phyloP scores from a whole-genome alignment of 2,113 vertebrate genomes.

The Anas platyrhynchos region DNA sequence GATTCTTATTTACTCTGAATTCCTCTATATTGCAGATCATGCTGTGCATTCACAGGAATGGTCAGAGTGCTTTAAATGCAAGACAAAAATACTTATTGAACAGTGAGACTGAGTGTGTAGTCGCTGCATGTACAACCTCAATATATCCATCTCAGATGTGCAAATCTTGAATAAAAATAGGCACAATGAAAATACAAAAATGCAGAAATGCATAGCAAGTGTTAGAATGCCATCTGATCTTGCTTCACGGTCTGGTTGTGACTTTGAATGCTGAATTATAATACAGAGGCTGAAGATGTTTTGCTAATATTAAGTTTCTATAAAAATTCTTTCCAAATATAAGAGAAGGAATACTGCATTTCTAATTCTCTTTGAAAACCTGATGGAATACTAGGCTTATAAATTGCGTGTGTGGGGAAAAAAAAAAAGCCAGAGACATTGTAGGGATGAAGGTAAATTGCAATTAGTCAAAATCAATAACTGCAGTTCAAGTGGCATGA shows the following conservation, averaged over 20 bases:
- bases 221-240: neutral
- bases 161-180: neutral
- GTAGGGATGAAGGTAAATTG: neutral
- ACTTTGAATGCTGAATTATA: neutral
- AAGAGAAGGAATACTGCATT: neutral
- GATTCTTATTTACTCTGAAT: neutral
- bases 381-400: neutral
- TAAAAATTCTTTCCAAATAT: neutral
- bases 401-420: neutral
- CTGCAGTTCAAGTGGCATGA: neutral
- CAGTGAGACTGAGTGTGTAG: neutral
- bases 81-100: neutral
- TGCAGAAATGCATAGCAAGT: neutral
- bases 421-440: neutral
- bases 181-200: neutral
- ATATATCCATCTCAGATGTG: neutral
- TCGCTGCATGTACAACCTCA: neutral
- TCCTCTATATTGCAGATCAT: neutral
- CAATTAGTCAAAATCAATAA: neutral
- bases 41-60: neutral
- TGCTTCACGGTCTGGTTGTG: neutral
- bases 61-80: neutral
- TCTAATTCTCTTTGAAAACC: neutral
- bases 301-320: neutral
- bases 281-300: neutral